Base-by-base conservation (phyloP, 1,140 invertebrate genomes). In the Brachionus koreanus region DNA sequence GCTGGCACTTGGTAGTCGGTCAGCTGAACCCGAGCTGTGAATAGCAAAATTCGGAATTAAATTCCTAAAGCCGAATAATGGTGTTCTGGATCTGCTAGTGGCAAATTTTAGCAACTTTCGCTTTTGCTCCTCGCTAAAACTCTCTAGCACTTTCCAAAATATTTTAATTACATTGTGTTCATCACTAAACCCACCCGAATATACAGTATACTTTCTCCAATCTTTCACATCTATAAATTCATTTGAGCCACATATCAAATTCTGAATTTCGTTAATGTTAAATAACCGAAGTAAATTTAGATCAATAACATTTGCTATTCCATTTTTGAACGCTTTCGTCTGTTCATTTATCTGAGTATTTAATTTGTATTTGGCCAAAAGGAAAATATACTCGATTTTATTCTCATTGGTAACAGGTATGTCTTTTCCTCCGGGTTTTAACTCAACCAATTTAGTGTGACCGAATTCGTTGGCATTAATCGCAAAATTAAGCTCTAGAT, bases 61-160 rank as follows among this genome's bases (percentile, higher is more conserved):
- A 77, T 61, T 76, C 42, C 39, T 98, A 86, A 98, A 98, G 13
- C 97, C 97, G 23, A 98, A 89, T n/a, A 98, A 89, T 4, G 97
- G 97, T n/a, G 96, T 95, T 84, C 95, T 88, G 0, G 96, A 98
- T 85, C 95, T 98, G 86, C 95, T 97, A 0, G 97, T 98, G 5
- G 98, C 95, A 91, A 98, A 98, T 88, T 97, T 97, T 0, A 98
- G 88, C 12, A 98, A 87, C 85, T 95, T 93, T 75, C 95, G 90
- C 76, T 93, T 92, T 86, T 97, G 93, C 29, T 91, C 89, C 87
- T 97, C 95, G 83, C 91, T 92, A 85, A 98, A 95, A 19, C 91
- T 90, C 83, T 92, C 90, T 4, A 98, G 90, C 23, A 96, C 93
- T 84, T 87, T 92, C 93, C 96, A 96, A 93, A 91, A 98, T 92